phyloP scores from a whole-genome alignment of 2,888 invertebrate species.

The Tricholauxania praeusta region DNA sequence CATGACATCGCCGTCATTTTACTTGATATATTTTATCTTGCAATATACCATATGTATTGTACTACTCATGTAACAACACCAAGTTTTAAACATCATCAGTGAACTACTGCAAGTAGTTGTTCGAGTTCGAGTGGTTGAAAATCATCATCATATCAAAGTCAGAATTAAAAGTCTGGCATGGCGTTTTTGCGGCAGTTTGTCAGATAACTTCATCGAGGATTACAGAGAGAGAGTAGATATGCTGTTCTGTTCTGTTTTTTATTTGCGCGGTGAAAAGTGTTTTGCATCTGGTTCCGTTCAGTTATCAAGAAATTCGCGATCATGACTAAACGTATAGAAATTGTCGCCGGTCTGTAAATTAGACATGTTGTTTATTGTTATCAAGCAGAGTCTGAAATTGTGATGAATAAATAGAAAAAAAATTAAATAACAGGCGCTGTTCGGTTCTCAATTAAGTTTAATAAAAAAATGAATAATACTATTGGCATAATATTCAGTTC shows the following conservation, averaged over 20 bases:
- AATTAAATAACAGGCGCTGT: constrained; percentile 14
- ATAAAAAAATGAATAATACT: neutral
- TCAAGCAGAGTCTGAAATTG: no score
- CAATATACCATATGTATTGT: no score
- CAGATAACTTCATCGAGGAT: constrained; percentile 34
- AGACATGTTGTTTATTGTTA: no score
- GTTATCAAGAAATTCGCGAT: constrained; percentile 47
- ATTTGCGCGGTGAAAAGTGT: constrained; percentile 42
- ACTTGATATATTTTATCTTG: neutral
- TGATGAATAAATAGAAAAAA: neutral
- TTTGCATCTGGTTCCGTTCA: constrained; percentile 47
- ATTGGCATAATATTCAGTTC: neutral
- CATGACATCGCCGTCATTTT: constrained; percentile 22
- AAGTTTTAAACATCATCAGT: constrained; percentile 4
- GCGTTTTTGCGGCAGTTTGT: neutral
- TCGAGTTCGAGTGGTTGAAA: neutral
- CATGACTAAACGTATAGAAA: constrained; percentile 34
- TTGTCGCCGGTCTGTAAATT: constrained; percentile 23
- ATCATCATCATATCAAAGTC: constrained; percentile 29
- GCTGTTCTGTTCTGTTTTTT: neutral
- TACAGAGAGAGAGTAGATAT: constrained; percentile 13
- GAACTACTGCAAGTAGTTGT: constrained; percentile 24
- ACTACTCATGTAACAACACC: constrained; percentile 4
- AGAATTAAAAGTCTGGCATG: constrained; percentile 33
- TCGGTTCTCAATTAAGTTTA: constrained; percentile 9